Base-by-base conservation (phyloP, 2,888 invertebrate species). In the Leptothorax acervorum region DNA sequence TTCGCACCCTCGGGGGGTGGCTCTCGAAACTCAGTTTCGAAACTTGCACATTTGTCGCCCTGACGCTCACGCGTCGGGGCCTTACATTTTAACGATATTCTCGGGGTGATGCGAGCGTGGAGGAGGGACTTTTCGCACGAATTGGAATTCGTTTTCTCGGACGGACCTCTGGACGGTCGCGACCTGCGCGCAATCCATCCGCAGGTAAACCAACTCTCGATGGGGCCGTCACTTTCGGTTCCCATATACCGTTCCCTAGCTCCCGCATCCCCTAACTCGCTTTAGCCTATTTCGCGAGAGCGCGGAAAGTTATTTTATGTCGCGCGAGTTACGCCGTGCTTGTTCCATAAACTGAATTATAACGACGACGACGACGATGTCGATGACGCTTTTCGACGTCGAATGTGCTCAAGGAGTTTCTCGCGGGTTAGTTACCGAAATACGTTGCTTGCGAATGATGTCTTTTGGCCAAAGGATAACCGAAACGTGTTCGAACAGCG, bases 21-120 rank as follows among this genome's bases (percentile, higher is more conserved):
- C 73, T 84, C 86, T 86, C 86, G 84, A 89, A 89, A 89, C 89
- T 89, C 87, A 88, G 78, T 89, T 89, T 89, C 82, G 66, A 87
- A 89, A 89, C 87, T 89, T 88, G 88, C 84, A 78, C 88, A 87
- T 89, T 89, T 89, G 84, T 88, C 86, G 86, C 66, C 65, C 63
- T 23, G 51, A 60, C 71, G 62, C 71, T n/a, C 57, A 23, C 78
- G 68, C 55, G 65, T 31, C 57, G 60, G 76, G 70, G 6, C 65
- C 82, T 82, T 82, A 81, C 76, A 60, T 85, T 85, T 85, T 84
- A 89, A 88, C 83, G 86, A 82, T 83, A 86, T 89, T 89, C 86
- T 63, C 70, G 48, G 62, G 6, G 70, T 78, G 68, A 28, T 51
- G 57, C 39, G 74, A 55, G n/a, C 35, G 66, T 45, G 65, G 18